phyloP scores from a whole-genome alignment of 2,113 vertebrate species.

The Gulo gulo region DNA sequence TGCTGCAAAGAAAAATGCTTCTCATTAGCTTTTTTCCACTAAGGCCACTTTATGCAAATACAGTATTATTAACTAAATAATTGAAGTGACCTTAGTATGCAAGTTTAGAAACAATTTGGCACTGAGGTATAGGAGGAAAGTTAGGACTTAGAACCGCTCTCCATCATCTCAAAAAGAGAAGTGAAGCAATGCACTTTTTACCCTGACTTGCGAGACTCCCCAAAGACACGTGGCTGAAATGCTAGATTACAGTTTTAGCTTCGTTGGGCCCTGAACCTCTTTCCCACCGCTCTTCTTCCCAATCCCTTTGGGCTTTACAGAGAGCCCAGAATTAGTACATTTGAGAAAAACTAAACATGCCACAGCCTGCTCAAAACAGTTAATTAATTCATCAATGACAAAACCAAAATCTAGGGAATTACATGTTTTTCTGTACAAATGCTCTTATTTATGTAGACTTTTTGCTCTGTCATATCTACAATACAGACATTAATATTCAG shows the following conservation, averaged over 20 bases:
- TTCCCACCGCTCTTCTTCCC: neutral
- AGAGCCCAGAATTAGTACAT: constrained; percentile 17
- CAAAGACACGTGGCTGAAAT: constrained; percentile 38
- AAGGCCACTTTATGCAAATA: constrained; percentile 89
- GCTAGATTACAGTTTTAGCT: neutral
- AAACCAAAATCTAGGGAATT: constrained; percentile 55
- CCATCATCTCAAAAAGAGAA: constrained; percentile 65
- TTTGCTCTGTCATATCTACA: constrained; percentile 42
- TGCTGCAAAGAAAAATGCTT: constrained; percentile 78
- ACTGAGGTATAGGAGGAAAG: constrained; percentile 68
- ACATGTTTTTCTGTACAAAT: constrained; percentile 37
- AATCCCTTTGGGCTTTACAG: constrained; percentile 30
- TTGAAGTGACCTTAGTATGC: constrained; percentile 82
- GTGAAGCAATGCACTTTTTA: constrained; percentile 44
- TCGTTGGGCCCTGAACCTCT: neutral
- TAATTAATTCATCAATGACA: constrained; percentile 60
- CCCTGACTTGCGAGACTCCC: neutral
- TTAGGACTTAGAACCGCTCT: constrained; percentile 55
- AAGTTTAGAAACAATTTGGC: constrained; percentile 72
- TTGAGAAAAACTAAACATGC: constrained; percentile 45
- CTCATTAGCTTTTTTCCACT: constrained; percentile 82
- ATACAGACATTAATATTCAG: constrained; percentile 48
- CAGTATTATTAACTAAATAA: constrained; percentile 83
- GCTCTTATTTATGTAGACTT: constrained; percentile 44
- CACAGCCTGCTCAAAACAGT: constrained; percentile 49